These are phyloP conservation scores for Eilema caniola DNA, from an alignment of 2,888 invertebrate genomes.

Conservation along the genomic window DNA sequence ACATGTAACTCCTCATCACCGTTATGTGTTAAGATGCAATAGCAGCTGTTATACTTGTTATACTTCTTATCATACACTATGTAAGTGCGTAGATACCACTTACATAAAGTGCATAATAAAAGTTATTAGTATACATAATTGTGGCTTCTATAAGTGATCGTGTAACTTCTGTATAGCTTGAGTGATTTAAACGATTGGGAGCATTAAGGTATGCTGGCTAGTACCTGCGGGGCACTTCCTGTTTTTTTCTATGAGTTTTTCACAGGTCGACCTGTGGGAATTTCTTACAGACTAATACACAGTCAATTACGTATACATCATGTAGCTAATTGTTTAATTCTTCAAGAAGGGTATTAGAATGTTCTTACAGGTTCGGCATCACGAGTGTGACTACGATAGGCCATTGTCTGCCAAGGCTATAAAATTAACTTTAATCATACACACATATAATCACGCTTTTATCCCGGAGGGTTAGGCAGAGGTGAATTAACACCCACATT, in stretches of 20 bases:
- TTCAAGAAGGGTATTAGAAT: too few species aligned
- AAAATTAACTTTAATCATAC: too few species aligned
- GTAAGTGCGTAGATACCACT: neutral
- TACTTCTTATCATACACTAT: neutral
- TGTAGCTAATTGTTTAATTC: too few species aligned
- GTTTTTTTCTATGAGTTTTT: neutral
- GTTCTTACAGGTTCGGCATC: too few species aligned
- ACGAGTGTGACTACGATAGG: too few species aligned
- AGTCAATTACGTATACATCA: too few species aligned
- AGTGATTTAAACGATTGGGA: neutral
- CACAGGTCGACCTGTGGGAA: neutral
- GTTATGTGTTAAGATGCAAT: neutral
- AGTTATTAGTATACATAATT: neutral
- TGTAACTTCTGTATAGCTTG: neutral
- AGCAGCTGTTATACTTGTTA: neutral
- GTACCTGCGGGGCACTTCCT: neutral
- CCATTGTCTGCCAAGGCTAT: too few species aligned
- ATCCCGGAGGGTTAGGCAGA: too few species aligned
- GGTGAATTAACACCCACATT: too few species aligned
- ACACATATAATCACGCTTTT: too few species aligned
- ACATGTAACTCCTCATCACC: neutral
- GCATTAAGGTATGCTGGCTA: too few species aligned
- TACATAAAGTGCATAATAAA: neutral
- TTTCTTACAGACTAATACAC: too few species aligned
- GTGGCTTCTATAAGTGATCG: neutral